A percentile compares a stretch with the other conserved stretches of the same genome.
These are phyloP conservation scores for Syngnathus scovelli DNA, from an alignment of 2,113 vertebrate species.

Conservation along the genomic window DNA sequence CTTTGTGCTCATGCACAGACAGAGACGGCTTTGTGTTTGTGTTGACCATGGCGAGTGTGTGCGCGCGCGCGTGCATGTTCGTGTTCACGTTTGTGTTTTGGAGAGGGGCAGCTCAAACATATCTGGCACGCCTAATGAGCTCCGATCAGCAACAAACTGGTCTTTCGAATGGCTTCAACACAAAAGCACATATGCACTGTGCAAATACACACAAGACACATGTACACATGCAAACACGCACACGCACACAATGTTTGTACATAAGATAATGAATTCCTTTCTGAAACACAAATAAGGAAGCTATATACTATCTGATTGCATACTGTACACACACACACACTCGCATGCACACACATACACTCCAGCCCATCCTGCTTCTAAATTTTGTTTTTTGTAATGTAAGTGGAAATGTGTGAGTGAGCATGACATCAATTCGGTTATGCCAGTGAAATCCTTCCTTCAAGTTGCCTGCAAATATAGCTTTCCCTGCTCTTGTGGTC, in stretches of 20 bases:
- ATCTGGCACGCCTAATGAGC: conserved; percentile 58
- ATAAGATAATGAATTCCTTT: conserved; percentile 9
- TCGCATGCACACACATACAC: background rate
- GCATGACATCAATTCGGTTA: background rate
- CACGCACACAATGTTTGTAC: conserved; percentile 10
- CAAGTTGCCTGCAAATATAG: background rate
- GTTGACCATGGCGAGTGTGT: conserved; percentile 20
- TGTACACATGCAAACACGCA: background rate
- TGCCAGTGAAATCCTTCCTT: background rate
- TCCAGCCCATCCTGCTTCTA: conserved; percentile 30
- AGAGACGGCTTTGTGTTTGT: conserved; percentile 68
- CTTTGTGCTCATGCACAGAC: conserved; percentile 57
- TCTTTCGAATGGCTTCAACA: conserved; percentile 50
- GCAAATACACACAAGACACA: conserved; percentile 3
- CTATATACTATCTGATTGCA: conserved; percentile 9
- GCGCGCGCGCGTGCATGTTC: conserved; percentile 15
- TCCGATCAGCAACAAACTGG: conserved; percentile 54
- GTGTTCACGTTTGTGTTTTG: conserved; percentile 13
- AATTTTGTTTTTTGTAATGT: conserved; percentile 15
- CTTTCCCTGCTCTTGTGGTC: background rate
- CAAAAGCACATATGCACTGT: conserved; percentile 26
- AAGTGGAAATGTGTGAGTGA: conserved; percentile 9
- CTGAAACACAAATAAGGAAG: conserved; percentile 20
- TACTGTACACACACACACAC: background rate
- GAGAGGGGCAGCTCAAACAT: conserved; percentile 37